These are phyloP conservation scores for Cheumatopsyche charites DNA, from an alignment of 1,140 invertebrate species.

Conservation along the genomic window DNA sequence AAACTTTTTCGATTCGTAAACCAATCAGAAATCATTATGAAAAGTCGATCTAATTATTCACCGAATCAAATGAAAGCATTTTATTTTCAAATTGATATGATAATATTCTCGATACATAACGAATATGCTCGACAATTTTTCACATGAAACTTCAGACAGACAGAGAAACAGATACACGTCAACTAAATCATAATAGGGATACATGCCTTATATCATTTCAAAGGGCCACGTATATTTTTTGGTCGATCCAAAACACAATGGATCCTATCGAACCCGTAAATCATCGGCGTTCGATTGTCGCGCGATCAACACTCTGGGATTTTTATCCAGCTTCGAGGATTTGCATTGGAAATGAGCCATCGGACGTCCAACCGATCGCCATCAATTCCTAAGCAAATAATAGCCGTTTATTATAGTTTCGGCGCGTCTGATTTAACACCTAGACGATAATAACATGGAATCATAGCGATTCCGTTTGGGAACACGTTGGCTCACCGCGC, in stretches of 20 bases:
- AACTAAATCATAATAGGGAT: too few relatives aligned
- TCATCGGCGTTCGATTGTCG: neutral
- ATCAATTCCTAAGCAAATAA: conserved; percentile 28
- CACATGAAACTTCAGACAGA: too few relatives aligned
- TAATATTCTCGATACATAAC: too few relatives aligned
- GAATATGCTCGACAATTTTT: too few relatives aligned
- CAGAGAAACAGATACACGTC: too few relatives aligned
- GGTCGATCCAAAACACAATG: neutral
- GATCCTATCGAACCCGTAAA: conserved; percentile 3
- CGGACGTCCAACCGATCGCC: neutral
- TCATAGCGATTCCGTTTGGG: conserved; percentile 24
- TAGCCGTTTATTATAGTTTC: conserved; percentile 24
- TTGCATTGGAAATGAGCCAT: conserved; percentile 19
- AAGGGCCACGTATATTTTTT: neutral
- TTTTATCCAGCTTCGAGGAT: neutral
- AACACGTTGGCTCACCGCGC: neutral
- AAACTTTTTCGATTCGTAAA: too few relatives aligned
- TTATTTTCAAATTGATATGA: too few relatives aligned
- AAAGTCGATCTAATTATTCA: too few relatives aligned
- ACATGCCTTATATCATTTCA: neutral
- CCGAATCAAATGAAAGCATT: too few relatives aligned
- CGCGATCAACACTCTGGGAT: neutral
- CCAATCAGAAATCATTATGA: too few relatives aligned
- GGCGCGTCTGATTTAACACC: conserved; percentile 30
- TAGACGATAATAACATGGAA: conserved; percentile 32